Conservation (phyloP, 2,888 invertebrate genomes). For the Epinotia demarniana region DNA sequence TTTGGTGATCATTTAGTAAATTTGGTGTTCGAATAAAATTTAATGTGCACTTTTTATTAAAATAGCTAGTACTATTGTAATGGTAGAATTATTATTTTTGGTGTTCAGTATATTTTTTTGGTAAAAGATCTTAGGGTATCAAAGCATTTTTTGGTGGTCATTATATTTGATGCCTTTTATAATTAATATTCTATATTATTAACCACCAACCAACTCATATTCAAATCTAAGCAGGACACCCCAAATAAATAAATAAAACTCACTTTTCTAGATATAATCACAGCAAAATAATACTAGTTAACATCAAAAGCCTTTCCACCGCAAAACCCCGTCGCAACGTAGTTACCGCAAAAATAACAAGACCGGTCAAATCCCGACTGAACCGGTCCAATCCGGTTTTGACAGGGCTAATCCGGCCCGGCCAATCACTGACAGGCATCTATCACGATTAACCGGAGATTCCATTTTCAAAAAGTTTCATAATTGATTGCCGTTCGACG, state of each 20-base stretch:
- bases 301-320: constrained; percentile 4
- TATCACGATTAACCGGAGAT: constrained; percentile 42
- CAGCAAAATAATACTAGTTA: constrained; percentile 4
- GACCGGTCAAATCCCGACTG: constrained; percentile 28
- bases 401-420: constrained; percentile 37
- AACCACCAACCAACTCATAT: too few relatives aligned
- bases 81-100: too few relatives aligned
- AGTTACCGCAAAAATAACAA: constrained; percentile 39
- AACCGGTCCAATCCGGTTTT: constrained; percentile 29
- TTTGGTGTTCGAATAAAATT: too few relatives aligned
- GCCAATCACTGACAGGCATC: constrained; percentile 44
- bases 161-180: too few relatives aligned
- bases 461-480: constrained; percentile 40
- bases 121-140: too few relatives aligned
- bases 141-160: too few relatives aligned
- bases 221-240: too few relatives aligned
- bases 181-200: too few relatives aligned
- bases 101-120: too few relatives aligned
- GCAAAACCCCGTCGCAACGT: constrained; percentile 10
- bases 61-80: too few relatives aligned
- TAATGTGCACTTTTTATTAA: too few relatives aligned
- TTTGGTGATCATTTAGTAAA: too few relatives aligned
- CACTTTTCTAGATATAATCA: background rate
- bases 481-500: constrained; percentile 37
- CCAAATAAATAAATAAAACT: background rate